A percentile compares a stretch with the other conserved stretches of the same genome.
Conservation (phyloP, 2,113 vertebrate genomes). For the Neolamprologus cancellatus region DNA sequence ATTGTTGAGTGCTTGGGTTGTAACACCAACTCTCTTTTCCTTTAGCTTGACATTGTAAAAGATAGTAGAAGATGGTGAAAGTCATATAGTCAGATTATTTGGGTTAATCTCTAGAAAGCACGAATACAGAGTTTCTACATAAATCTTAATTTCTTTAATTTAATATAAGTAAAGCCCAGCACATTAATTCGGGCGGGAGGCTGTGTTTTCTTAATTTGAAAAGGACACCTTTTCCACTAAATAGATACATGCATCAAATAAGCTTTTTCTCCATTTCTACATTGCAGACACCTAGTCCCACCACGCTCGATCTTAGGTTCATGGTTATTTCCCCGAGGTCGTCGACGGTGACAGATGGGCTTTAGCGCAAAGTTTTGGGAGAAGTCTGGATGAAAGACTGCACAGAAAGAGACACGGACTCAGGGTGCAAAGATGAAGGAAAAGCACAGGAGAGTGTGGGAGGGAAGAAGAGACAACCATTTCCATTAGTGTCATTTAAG, state of each 20-base stretch:
- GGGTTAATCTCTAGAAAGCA: background rate
- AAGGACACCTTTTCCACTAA: background rate
- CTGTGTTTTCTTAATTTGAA: background rate
- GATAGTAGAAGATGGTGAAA: background rate
- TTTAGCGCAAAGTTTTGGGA: constrained; percentile 9
- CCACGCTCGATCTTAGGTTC: background rate
- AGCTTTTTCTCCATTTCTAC: background rate
- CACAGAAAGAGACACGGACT: background rate
- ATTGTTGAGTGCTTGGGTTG: background rate
- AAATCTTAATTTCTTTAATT: background rate
- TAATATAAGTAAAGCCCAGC: background rate
- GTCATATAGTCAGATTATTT: background rate
- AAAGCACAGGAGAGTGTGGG: background rate
- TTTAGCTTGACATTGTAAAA: background rate
- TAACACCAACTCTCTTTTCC: background rate
- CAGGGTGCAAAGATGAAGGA: constrained; percentile 39
- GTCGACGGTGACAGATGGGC: constrained; percentile 40
- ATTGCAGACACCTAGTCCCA: background rate
- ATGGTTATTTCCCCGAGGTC: constrained; percentile 35
- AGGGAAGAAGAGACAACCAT: background rate
- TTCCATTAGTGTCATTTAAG: constrained; percentile 54
- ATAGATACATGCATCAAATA: background rate
- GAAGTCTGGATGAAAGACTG: constrained; percentile 8
- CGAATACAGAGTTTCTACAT: background rate
- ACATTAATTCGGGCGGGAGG: background rate